Conservation (phyloP, 2,113 vertebrate species). For the Oreotrochilus melanogaster region DNA sequence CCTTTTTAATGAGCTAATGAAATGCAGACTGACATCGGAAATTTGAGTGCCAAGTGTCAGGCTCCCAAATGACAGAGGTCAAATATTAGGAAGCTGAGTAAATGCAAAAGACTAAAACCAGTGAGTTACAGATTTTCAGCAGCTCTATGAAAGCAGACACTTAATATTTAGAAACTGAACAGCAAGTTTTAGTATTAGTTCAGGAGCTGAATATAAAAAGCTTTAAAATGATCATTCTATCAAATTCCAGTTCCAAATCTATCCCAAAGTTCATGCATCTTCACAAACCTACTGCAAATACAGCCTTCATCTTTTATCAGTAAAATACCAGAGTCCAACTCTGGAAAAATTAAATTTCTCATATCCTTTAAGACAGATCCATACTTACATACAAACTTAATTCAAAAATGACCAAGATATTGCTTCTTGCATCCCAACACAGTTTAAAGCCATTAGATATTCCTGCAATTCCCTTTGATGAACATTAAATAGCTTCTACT, state of each 20-base stretch:
- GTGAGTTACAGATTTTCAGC: background rate
- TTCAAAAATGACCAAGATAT: background rate
- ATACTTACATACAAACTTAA: background rate
- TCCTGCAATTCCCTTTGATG: background rate
- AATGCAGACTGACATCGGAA: background rate
- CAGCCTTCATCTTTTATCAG: background rate
- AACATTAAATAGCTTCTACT: constrained; percentile 1
- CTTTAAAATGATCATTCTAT: background rate
- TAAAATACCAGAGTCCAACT: background rate
- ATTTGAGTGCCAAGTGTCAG: background rate
- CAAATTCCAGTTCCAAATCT: background rate
- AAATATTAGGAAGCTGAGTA: constrained; percentile 16
- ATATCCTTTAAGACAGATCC: background rate
- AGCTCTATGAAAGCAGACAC: background rate
- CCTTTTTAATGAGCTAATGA: background rate
- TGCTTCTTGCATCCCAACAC: background rate
- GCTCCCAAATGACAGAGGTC: background rate
- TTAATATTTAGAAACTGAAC: background rate
- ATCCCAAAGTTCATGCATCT: background rate
- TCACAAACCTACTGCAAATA: background rate
- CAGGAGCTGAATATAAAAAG: background rate
- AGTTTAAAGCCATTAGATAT: constrained; percentile 1
- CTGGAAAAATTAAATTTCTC: background rate
- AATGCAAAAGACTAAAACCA: background rate
- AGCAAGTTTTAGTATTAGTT: background rate